Evolutionary conservation across 2,888 invertebrate genomes (phyloP).

Genomic region (Entomobrya multifasciata): DNA sequence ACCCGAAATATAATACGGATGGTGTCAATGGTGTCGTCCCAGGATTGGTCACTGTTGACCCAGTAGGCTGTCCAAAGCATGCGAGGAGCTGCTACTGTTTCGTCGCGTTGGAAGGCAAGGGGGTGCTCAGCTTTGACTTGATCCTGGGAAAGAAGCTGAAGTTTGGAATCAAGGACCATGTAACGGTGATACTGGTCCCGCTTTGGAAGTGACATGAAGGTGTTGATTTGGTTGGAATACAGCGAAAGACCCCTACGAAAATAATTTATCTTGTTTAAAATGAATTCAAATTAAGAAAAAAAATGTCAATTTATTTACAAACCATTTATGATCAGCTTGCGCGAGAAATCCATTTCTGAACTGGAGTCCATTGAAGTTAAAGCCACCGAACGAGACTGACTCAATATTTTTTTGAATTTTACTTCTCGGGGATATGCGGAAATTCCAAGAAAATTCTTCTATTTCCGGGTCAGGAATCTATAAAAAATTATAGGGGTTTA

Average conservation of each 20-base stretch:
- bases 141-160: conserved; percentile 61
- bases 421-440: conserved; percentile 68
- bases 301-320: not conserved
- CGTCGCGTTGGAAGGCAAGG: conserved; percentile 62
- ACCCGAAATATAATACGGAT: conserved; percentile 63
- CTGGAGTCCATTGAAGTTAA: conserved; percentile 67
- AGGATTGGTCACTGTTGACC: conserved; percentile 65
- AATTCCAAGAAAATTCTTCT: conserved; percentile 69
- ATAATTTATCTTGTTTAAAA: not conserved
- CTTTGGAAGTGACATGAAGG: conserved; percentile 69
- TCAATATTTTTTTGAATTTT: conserved; percentile 72
- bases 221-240: conserved; percentile 74
- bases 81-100: conserved; percentile 55
- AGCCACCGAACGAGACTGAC: conserved; percentile 64
- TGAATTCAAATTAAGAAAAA: too few species aligned
- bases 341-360: conserved; percentile 72
- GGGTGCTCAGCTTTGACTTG: conserved; percentile 49
- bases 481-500: not conserved
- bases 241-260: conserved; percentile 68
- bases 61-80: conserved; percentile 65
- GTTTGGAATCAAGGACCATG: conserved; percentile 45
- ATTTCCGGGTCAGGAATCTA: conserved; percentile 69
- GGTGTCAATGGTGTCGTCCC: conserved; percentile 71
- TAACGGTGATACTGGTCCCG: conserved; percentile 59
- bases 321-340: conserved; percentile 71